Conservation (phyloP, 1,140 invertebrate genomes). For the Plutomurus gul region DNA sequence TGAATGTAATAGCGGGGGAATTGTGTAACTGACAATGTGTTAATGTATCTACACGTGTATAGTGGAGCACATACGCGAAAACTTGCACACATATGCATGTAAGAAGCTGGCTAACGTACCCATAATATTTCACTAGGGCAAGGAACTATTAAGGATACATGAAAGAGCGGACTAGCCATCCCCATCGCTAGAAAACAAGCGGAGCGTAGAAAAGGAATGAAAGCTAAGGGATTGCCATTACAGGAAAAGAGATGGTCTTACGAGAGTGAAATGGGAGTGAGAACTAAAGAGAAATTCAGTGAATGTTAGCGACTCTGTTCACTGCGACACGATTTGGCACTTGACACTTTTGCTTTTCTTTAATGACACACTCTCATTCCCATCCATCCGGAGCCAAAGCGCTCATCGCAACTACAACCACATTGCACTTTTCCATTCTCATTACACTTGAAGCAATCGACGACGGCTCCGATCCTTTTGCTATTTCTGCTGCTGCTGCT, state of each 20-base stretch:
- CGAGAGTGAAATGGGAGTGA: neutral
- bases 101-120: too few species aligned
- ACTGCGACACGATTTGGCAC: conserved; percentile 24
- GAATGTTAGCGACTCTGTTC: conserved; percentile 4
- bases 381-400: conserved; percentile 21
- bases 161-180: neutral
- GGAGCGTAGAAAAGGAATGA: conserved; percentile 20
- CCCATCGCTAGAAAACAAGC: neutral
- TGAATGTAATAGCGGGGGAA: too few species aligned
- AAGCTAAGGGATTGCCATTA: conserved; percentile 23
- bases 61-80: too few species aligned
- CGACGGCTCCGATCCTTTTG: too few species aligned
- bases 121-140: neutral
- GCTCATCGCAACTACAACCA: conserved; percentile 3
- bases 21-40: too few species aligned
- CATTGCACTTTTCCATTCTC: neutral
- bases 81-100: too few species aligned
- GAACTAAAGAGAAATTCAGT: conserved; percentile 7
- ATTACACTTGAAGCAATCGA: neutral
- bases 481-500: neutral
- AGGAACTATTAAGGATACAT: neutral
- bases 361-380: conserved; percentile 23
- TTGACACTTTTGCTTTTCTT: conserved; percentile 29
- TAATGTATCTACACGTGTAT: too few species aligned
- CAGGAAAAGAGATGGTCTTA: neutral